Evolutionary conservation across 2,797 vertebrate species (phyloP), one percentile per base, ranked within the genome.

Genomic region (Etheostoma nigrum): DNA sequence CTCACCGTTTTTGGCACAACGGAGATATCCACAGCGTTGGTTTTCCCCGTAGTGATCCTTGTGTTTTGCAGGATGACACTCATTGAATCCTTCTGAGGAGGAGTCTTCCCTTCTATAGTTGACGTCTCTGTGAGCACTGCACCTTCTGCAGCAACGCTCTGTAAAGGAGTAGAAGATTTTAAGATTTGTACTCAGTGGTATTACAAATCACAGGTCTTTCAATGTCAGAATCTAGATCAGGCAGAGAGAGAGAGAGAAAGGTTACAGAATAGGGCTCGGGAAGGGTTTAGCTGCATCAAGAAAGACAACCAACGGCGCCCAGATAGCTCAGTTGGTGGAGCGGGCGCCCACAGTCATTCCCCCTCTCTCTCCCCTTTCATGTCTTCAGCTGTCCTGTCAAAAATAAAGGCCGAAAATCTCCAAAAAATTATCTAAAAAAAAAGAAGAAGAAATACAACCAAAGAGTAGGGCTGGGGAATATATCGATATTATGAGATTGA

Each of bases 1-100:
- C 78, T 0, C 95, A 99, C 97, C 70, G 91, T 95, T 85, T 89
- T 96, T 82, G 97, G 96, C 82, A 92, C 87, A 90, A 97, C 97
- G 52, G 94, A 87, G 82, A 97, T 96, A 76, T 97, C 93, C 14
- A 94, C 83, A 83, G 92, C 90, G 80, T 94, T 96, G 21, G 91
- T 89, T 40, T 88, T 89, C 72, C 95, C 95, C 3, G 88, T 90
- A n/a, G 89, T 84, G 89, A 97, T 96, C 79, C 91, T 83, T 54
- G 94, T 91, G 84, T 95, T 96, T 67, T 96, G 91, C 45, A 94
- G 78, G 83, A 95, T 84, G 72, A 96, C 83, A 16, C 86, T 95
- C 8, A 86, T 72, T 7, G 77, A 79, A 52, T 95, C 93, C 66
- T 78, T 83, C 76, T 42, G 88, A 9, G 49, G 45, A 49, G 78